These are phyloP conservation scores for Zeuzera pyrina DNA, from an alignment of 2,888 invertebrate genomes.

Conservation along the genomic window DNA sequence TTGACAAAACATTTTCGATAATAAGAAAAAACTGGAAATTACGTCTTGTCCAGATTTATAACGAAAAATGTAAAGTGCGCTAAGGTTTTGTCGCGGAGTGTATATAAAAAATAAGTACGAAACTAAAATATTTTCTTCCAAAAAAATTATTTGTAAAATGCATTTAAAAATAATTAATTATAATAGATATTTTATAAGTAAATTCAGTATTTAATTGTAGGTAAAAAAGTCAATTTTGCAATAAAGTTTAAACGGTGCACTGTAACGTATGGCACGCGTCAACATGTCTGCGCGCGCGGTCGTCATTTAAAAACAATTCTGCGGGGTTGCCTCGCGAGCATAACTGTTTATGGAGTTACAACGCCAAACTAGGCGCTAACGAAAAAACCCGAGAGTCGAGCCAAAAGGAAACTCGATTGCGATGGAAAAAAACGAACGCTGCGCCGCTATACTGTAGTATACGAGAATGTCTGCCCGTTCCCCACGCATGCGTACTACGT, in stretches of 20 bases:
- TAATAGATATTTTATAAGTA: too few species aligned
- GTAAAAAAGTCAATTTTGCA: too few species aligned
- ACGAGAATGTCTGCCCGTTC: slow-evolving; percentile 37
- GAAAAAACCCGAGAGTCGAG: slow-evolving; percentile 56
- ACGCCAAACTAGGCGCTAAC: slow-evolving; percentile 55
- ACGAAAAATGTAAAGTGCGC: too few species aligned
- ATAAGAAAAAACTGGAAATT: too few species aligned
- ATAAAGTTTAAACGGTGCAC: slow-evolving; percentile 20
- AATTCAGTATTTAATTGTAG: too few species aligned
- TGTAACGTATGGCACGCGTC: slow-evolving; percentile 18
- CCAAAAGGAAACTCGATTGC: slow-evolving; percentile 56
- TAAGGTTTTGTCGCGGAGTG: too few species aligned
- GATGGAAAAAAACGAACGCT: slow-evolving; percentile 34
- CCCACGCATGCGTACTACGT: slow-evolving; percentile 43
- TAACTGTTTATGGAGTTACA: slow-evolving; percentile 68
- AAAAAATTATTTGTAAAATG: too few species aligned
- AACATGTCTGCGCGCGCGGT: slow-evolving; percentile 29
- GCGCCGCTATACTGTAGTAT: slow-evolving; percentile 30
- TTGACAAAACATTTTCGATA: too few species aligned
- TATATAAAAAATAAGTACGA: too few species aligned
- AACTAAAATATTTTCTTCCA: too few species aligned
- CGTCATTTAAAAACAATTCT: slow-evolving; percentile 65
- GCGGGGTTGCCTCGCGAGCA: slow-evolving; percentile 61
- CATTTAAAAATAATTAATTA: too few species aligned
- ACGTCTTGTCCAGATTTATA: too few species aligned